Evolutionary conservation across 2,888 invertebrate genomes (phyloP).

Genomic region (Lepidochrysops patricia): DNA sequence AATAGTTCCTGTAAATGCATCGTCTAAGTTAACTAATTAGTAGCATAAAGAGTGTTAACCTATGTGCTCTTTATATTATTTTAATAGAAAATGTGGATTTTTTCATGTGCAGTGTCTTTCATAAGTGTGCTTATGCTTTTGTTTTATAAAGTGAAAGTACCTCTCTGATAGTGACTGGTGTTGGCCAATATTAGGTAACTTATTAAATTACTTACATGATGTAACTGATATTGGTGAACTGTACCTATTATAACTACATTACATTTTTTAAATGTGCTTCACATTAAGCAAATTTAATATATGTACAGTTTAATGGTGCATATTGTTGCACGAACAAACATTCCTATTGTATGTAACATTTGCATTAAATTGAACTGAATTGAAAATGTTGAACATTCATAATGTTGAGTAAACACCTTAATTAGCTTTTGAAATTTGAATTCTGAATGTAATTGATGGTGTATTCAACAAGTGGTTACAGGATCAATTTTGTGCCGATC

Average conservation of each 20-base stretch:
- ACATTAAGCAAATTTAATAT: neutral
- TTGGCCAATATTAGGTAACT: conserved; percentile 6
- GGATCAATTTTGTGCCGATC: neutral
- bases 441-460: neutral
- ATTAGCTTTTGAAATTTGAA: neutral
- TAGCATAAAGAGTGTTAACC: neutral
- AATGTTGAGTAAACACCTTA: neutral
- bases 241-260: neutral
- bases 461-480: neutral
- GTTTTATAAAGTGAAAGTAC: conserved; percentile 11
- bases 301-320: neutral
- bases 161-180: neutral
- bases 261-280: neutral
- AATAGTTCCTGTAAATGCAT: neutral
- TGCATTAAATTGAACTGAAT: no score
- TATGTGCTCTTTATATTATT: neutral
- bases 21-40: neutral
- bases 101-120: neutral
- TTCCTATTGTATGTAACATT: neutral
- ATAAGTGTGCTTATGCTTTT: neutral
- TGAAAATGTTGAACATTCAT: neutral
- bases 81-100: neutral
- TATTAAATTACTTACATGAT: neutral
- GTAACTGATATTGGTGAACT: neutral
- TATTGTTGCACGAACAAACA: neutral